Conservation (phyloP, 30 jellyfish, hydroid and myxozoan genomes). For the Mastigias papua region DNA sequence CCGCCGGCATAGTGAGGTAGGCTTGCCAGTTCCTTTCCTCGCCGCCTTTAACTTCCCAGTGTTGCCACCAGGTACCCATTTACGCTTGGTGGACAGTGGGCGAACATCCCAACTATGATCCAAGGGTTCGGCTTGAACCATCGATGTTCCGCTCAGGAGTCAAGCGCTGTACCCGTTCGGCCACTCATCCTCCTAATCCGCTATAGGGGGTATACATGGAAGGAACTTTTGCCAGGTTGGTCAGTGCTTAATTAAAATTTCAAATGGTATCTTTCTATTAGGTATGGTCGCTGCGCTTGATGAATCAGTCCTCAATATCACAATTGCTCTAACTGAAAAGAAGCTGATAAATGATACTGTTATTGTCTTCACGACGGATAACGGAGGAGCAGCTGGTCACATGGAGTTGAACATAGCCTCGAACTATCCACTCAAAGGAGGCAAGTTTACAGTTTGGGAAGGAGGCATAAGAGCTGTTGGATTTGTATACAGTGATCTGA, state of each 20-base stretch:
- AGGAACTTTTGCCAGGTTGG: too few relatives aligned
- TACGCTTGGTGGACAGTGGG: too few relatives aligned
- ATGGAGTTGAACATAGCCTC: constrained; percentile 92
- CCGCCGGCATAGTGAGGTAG: too few relatives aligned
- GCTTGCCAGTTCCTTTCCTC: too few relatives aligned
- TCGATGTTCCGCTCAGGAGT: too few relatives aligned
- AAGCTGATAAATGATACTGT: constrained; percentile 78
- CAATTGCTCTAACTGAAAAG: constrained; percentile 83
- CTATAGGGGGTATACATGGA: too few relatives aligned
- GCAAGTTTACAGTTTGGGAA: constrained; percentile 98
- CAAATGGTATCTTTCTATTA: background rate
- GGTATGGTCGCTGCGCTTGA: constrained; percentile 98
- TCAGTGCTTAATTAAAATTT: background rate
- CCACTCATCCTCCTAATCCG: too few relatives aligned
- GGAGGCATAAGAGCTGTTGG: constrained; percentile 99
- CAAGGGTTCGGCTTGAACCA: too few relatives aligned
- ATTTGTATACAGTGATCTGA: constrained; percentile 78
- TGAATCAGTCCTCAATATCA: constrained; percentile 88
- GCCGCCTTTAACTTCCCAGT: too few relatives aligned
- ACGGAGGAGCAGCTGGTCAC: constrained; percentile 99
- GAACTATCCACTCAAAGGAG: constrained; percentile 97
- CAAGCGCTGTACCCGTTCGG: too few relatives aligned
- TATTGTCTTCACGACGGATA: constrained; percentile 86
- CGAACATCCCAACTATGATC: too few relatives aligned
- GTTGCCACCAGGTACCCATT: too few relatives aligned